A percentile compares a stretch with the other conserved stretches of the same genome.
phyloP scores from a whole-genome alignment of 2,888 invertebrate genomes.

The Tetropium fuscum region DNA sequence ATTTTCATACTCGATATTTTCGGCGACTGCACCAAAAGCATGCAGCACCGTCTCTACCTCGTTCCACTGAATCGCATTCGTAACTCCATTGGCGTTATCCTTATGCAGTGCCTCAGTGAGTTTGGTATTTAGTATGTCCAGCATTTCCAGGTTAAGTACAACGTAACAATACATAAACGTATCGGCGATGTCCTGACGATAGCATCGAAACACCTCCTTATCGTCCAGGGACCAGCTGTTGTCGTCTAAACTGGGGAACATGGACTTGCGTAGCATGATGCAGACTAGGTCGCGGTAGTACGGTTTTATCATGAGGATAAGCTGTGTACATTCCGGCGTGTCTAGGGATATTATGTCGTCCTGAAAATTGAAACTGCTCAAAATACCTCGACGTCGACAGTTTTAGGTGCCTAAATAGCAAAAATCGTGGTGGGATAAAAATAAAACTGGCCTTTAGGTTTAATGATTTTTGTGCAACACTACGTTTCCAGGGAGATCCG shows the following conservation, averaged over 20 bases:
- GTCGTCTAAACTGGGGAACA: constrained; percentile 72
- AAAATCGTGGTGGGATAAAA: too few relatives aligned
- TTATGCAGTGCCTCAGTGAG: constrained; percentile 70
- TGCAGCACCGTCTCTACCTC: constrained; percentile 76
- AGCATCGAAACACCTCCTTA: constrained; percentile 85
- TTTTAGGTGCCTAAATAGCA: too few relatives aligned
- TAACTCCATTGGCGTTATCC: constrained; percentile 56
- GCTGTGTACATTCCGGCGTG: constrained; percentile 64
- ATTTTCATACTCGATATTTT: constrained; percentile 71
- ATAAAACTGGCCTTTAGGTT: too few relatives aligned
- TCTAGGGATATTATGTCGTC: constrained; percentile 73
- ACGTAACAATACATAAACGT: constrained; percentile 83
- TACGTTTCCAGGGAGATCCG: too few relatives aligned
- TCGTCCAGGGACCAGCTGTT: constrained; percentile 80
- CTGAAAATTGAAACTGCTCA: too few relatives aligned
- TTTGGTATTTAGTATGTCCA: constrained; percentile 77
- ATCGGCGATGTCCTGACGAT: constrained; percentile 62
- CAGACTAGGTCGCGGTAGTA: constrained; percentile 84
- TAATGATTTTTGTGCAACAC: too few relatives aligned
- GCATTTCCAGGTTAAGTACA: constrained; percentile 80
- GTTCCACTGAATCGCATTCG: constrained; percentile 66
- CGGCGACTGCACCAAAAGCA: constrained; percentile 74
- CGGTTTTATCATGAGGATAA: constrained; percentile 75
- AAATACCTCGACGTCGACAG: too few relatives aligned
- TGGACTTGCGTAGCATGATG: constrained; percentile 83